Conservation (phyloP, 2,797 vertebrate species). For the Labeo calbasu region DNA sequence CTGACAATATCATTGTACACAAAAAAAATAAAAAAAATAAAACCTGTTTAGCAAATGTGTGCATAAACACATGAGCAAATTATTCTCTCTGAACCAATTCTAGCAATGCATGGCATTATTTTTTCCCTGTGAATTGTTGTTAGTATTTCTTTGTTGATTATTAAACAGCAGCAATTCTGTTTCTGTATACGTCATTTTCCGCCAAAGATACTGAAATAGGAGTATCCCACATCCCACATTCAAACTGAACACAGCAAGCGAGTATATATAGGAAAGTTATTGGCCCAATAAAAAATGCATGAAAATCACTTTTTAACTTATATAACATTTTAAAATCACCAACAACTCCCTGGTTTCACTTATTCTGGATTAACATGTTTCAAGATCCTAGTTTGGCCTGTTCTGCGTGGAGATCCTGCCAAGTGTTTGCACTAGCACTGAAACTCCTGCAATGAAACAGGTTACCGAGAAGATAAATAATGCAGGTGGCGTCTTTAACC, state of each 20-base stretch:
- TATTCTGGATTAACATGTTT: not conserved
- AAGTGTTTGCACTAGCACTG: not conserved
- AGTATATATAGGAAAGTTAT: not conserved
- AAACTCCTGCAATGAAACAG: conserved; percentile 17
- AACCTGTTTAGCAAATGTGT: too few relatives aligned
- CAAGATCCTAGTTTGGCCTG: conserved; percentile 4
- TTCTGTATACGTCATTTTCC: not conserved
- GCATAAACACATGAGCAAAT: too few relatives aligned
- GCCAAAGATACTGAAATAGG: not conserved
- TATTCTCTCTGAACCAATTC: too few relatives aligned
- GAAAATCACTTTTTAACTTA: not conserved
- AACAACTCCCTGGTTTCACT: not conserved
- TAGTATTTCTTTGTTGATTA: not conserved
- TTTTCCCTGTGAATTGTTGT: not conserved
- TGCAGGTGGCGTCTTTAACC: conserved; percentile 30
- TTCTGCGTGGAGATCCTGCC: not conserved
- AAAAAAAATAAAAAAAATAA: not conserved
- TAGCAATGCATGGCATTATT: not conserved
- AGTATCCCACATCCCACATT: not conserved
- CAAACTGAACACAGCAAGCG: not conserved
- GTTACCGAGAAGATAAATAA: conserved; percentile 40
- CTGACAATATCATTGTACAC: not conserved
- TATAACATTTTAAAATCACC: not conserved
- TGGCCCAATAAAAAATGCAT: not conserved
- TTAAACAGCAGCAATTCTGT: not conserved